Evolutionary conservation across 2,888 invertebrate genomes (phyloP).

Genomic region (Drosophila recens): DNA sequence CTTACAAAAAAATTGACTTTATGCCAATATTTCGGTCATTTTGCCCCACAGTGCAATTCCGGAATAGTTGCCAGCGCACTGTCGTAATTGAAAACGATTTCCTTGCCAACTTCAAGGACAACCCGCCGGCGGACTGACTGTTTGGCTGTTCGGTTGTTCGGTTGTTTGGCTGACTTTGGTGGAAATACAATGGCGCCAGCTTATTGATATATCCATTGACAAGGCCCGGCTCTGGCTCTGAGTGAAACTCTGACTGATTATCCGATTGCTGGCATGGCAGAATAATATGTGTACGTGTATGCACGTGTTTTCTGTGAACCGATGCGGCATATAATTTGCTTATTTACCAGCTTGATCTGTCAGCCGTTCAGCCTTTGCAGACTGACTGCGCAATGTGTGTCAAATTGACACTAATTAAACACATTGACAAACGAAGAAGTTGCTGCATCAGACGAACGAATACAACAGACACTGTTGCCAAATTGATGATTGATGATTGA

Average conservation of each 20-base stretch:
- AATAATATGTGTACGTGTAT: conserved; percentile 30
- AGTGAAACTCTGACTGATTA: conserved; percentile 31
- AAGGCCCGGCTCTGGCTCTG: conserved; percentile 37
- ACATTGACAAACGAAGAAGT: conserved; percentile 39
- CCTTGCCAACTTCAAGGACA: conserved; percentile 70
- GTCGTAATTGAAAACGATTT: conserved; percentile 78
- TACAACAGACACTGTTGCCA: conserved; percentile 17
- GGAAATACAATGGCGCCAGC: conserved; percentile 63
- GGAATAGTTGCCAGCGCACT: conserved; percentile 60
- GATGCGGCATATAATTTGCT: conserved; percentile 55
- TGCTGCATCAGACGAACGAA: conserved; percentile 46
- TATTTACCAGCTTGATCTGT: conserved; percentile 38
- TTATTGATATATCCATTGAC: conserved; percentile 67
- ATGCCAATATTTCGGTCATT: too few species aligned
- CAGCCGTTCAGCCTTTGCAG: not conserved
- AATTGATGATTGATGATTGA: conserved; percentile 70
- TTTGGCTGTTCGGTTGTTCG: conserved; percentile 28
- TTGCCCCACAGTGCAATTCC: conserved; percentile 51
- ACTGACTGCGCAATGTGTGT: conserved; percentile 47
- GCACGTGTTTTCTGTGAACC: conserved; percentile 9
- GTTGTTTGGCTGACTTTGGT: conserved; percentile 33
- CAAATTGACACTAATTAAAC: conserved; percentile 73
- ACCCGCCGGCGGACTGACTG: conserved; percentile 24
- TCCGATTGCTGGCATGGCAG: conserved; percentile 50
- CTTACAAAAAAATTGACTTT: too few species aligned